phyloP scores from a whole-genome alignment of 2,888 invertebrate species.

The Leucophenga maculata region DNA sequence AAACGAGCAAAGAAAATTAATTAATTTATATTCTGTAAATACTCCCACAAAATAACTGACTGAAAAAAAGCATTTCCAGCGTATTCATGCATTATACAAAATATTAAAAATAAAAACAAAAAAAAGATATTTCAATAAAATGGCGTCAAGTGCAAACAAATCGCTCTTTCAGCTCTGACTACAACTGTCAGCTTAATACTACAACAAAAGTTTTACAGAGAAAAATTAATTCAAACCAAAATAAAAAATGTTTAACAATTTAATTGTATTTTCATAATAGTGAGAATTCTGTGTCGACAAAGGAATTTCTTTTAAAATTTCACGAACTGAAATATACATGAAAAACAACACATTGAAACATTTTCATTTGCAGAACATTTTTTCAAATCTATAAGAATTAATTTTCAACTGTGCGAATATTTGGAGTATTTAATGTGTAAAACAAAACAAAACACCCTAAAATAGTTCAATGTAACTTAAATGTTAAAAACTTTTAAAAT shows the following conservation, averaged over 20 bases:
- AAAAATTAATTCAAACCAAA: constrained; percentile 45
- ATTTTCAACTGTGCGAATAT: constrained; percentile 15
- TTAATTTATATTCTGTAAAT: constrained; percentile 28
- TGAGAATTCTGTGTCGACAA: no score
- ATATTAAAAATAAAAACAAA: neutral
- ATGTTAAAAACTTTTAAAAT: neutral
- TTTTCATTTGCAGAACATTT: no score
- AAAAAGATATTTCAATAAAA: neutral
- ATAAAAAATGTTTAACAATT: neutral
- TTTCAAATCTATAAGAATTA: neutral
- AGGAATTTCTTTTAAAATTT: no score
- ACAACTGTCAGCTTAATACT: constrained; percentile 34
- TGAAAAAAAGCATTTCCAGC: constrained; percentile 33
- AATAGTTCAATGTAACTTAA: constrained; percentile 11
- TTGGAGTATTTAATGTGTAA: no score
- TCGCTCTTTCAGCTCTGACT: constrained; percentile 42
- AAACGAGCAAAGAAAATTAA: constrained; percentile 44
- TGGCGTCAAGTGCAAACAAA: neutral
- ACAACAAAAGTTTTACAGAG: constrained; percentile 52
- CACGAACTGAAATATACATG: no score
- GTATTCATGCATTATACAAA: no score
- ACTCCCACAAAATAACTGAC: constrained; percentile 29
- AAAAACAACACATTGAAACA: constrained; percentile 15
- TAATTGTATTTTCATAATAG: no score
- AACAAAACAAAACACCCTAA: constrained; percentile 18